A percentile compares a stretch with the other conserved stretches of the same genome.
Conservation (phyloP, 2,888 invertebrate species). For the Spilarctia lutea region DNA sequence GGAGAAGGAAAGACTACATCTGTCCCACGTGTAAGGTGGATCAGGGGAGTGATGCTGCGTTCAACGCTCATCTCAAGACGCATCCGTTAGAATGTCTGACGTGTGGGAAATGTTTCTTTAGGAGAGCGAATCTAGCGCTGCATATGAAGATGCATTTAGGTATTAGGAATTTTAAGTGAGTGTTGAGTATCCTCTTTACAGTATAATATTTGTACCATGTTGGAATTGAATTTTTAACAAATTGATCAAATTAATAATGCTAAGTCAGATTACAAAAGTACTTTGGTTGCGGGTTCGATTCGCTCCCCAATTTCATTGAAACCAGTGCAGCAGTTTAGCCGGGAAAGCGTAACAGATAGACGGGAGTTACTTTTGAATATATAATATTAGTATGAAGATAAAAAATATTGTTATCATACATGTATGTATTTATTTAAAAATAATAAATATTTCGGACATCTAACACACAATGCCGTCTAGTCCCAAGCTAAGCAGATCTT, state of each 20-base stretch:
- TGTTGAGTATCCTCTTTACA: slow-evolving; percentile 28
- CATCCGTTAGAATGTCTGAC: slow-evolving; percentile 94
- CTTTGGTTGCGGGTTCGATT: too few species aligned
- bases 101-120: slow-evolving; percentile 92
- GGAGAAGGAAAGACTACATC: slow-evolving; percentile 68
- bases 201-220: background rate
- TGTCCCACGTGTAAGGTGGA: slow-evolving; percentile 85
- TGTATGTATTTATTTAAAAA: too few species aligned
- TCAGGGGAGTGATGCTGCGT: slow-evolving; percentile 89
- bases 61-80: slow-evolving; percentile 90
- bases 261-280: too few species aligned
- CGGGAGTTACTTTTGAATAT: too few species aligned
- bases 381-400: too few species aligned
- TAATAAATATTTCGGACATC: too few species aligned
- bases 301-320: too few species aligned
- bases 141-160: slow-evolving; percentile 94
- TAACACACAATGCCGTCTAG: too few species aligned
- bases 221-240: background rate
- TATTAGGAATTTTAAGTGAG: slow-evolving; percentile 89
- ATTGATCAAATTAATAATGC: too few species aligned
- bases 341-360: too few species aligned
- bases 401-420: rapidly evolving
- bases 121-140: slow-evolving; percentile 90
- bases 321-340: too few species aligned
- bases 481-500: too few species aligned